These are phyloP conservation scores for Halcyon senegalensis DNA, from an alignment of 2,113 vertebrate genomes.

Conservation along the genomic window DNA sequence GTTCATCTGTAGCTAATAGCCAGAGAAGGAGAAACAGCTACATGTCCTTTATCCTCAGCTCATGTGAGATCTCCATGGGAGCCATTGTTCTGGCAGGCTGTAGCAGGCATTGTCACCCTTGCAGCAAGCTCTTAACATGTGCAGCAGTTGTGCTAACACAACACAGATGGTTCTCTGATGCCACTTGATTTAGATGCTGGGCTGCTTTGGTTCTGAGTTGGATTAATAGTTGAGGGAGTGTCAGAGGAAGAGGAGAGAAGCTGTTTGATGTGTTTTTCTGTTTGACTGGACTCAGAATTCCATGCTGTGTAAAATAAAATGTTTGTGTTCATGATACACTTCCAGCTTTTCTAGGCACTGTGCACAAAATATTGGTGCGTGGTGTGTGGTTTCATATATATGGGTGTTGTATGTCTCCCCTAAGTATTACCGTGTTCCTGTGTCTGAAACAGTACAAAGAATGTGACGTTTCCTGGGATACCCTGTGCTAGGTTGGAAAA, in stretches of 20 bases:
- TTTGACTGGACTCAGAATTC: neutral
- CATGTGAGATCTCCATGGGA: neutral
- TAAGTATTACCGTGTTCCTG: accelerated
- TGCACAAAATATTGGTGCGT: accelerated
- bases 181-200: neutral
- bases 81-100: neutral
- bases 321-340: accelerated
- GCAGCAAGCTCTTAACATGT: neutral
- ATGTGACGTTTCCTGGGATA: neutral
- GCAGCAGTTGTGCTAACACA: neutral
- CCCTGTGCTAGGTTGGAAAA: accelerated
- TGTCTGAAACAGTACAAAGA: neutral
- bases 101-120: neutral
- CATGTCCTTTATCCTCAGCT: neutral
- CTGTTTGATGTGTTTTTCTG: neutral
- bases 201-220: neutral
- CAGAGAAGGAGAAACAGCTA: neutral
- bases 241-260: neutral
- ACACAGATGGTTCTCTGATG: neutral
- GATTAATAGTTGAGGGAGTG: neutral
- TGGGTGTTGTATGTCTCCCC: neutral
- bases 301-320: neutral
- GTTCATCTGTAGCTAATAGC: neutral
- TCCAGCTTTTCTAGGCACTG: neutral
- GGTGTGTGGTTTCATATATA: neutral